A percentile compares a stretch with the other conserved stretches of the same genome.
These are phyloP conservation scores for Drosophila nasuta DNA, from an alignment of 1,140 invertebrate genomes.

Conservation along the genomic window DNA sequence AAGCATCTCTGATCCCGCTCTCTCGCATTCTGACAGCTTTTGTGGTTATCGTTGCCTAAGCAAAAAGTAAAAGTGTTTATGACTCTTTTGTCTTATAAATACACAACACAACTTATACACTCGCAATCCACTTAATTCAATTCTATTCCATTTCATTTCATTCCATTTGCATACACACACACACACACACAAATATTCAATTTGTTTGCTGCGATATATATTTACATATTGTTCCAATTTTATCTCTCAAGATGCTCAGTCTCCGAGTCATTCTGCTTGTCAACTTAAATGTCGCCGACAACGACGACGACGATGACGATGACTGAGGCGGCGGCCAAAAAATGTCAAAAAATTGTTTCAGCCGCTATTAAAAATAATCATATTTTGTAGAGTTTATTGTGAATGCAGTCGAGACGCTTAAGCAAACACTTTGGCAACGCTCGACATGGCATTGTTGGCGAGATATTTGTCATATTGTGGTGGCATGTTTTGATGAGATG, in stretches of 20 bases:
- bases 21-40: not conserved
- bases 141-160: conserved; percentile 14
- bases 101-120: not conserved
- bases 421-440: conserved; percentile 17
- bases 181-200: conserved; percentile 10
- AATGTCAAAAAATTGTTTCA: conserved; percentile 41
- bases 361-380: conserved; percentile 72
- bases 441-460: conserved; percentile 6
- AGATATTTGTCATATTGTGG: conserved; percentile 18
- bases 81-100: conserved; percentile 22
- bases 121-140: not conserved
- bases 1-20: not conserved
- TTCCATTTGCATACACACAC: conserved; percentile 1
- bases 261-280: conserved; percentile 39
- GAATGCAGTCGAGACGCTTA: conserved; percentile 13
- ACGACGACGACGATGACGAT: conserved; percentile 10
- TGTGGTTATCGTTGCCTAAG: conserved; percentile 7
- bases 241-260: conserved; percentile 43
- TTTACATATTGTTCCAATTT: conserved; percentile 74
- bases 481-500: not conserved
- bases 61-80: conserved; percentile 52
- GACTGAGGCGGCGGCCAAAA: conserved; percentile 23
- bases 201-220: conserved; percentile 13
- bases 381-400: conserved; percentile 73
- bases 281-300: conserved; percentile 32